These are phyloP conservation scores for Montipora efflorescens DNA, from an alignment of 64 coral and sea anemone genomes.

Conservation along the genomic window DNA sequence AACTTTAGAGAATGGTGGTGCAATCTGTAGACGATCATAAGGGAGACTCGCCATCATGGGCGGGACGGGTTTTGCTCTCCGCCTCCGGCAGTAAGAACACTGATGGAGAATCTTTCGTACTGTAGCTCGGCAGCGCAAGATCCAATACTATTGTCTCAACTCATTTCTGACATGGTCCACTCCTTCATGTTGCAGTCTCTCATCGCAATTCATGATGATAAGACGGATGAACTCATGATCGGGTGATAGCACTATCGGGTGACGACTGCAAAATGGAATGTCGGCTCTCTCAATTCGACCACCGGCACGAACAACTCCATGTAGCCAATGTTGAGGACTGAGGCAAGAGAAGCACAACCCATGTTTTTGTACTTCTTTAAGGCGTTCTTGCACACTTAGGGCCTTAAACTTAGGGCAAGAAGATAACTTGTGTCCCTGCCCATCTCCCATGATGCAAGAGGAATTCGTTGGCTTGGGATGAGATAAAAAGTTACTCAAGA, in stretches of 20 bases:
- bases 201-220: constrained; percentile 9
- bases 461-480: not conserved
- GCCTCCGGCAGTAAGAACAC: constrained; percentile 1
- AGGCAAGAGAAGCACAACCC: constrained; percentile 10
- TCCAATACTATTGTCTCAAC: constrained; percentile 13
- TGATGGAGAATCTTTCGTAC: constrained; percentile 24
- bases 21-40: constrained; percentile 8
- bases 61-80: constrained; percentile 10
- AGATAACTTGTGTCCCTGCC: not conserved
- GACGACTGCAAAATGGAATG: not conserved
- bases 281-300: constrained; percentile 41
- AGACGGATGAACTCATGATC: not conserved
- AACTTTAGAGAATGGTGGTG: constrained; percentile 29
- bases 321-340: not conserved
- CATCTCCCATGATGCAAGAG: not conserved
- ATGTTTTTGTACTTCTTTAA: constrained; percentile 27
- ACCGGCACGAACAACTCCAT: constrained; percentile 6
- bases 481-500: not conserved
- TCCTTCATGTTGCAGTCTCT: not conserved
- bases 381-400: constrained; percentile 7
- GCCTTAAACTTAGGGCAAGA: constrained; percentile 7
- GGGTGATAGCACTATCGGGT: not conserved
- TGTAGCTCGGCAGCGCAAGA: not conserved
- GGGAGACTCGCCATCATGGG: not conserved
- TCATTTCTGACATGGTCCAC: constrained; percentile 7